Evolutionary conservation across 2,888 invertebrate species (phyloP).

Genomic region (Gortyna flavago): DNA sequence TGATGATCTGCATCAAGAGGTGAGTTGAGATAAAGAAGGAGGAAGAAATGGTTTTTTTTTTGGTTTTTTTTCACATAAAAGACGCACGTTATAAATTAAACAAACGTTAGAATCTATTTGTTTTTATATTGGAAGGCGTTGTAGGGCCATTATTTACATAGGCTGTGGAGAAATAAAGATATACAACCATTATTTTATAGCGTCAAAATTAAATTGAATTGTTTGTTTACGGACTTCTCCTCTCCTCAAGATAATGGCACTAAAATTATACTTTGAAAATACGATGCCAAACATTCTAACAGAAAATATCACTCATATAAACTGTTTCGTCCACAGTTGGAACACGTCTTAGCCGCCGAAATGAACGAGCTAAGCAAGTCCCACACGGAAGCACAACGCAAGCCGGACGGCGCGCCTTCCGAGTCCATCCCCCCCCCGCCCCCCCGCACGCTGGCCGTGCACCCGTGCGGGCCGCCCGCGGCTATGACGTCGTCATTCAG

Average conservation of each 20-base stretch:
- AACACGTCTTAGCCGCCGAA: slow-evolving; percentile 85
- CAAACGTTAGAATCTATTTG: background rate
- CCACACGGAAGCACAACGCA: slow-evolving; percentile 83
- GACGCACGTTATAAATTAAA: too few species aligned
- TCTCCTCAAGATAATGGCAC: background rate
- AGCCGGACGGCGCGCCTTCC: slow-evolving; percentile 87
- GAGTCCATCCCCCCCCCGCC: slow-evolving; percentile 84
- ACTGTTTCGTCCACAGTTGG: slow-evolving; percentile 73
- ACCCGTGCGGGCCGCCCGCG: slow-evolving; percentile 72
- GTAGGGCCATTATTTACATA: background rate
- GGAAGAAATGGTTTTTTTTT: background rate
- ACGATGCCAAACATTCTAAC: background rate
- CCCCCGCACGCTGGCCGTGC: slow-evolving; percentile 79
- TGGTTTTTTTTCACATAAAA: background rate
- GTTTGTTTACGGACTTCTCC: too few species aligned
- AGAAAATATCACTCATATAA: background rate
- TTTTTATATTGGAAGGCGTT: background rate
- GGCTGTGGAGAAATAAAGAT: background rate
- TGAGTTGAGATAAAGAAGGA: slow-evolving; percentile 64
- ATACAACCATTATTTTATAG: too few species aligned
- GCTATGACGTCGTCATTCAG: slow-evolving; percentile 74
- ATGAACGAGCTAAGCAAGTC: slow-evolving; percentile 84
- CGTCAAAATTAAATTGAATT: background rate
- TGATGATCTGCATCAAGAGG: slow-evolving; percentile 95
- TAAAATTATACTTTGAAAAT: background rate